These are phyloP conservation scores for Pomatorhinus ruficollis DNA, from an alignment of 2,113 vertebrate species.

Conservation along the genomic window DNA sequence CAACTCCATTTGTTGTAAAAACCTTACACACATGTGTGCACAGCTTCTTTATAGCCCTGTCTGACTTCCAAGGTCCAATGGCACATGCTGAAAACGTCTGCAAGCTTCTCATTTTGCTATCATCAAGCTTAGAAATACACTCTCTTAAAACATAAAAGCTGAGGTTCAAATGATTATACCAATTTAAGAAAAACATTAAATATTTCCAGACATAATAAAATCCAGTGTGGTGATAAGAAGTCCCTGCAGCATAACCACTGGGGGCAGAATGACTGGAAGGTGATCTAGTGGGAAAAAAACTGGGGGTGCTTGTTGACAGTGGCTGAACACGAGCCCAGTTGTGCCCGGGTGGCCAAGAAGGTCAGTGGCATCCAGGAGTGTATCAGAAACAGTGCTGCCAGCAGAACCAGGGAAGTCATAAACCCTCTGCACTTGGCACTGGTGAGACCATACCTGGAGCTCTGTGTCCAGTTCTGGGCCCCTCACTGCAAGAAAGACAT, in stretches of 20 bases:
- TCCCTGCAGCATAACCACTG: not conserved
- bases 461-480: not conserved
- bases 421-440: not conserved
- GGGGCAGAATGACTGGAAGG: not conserved
- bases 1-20: not conserved
- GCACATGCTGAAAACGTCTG: not conserved
- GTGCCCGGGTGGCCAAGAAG: not conserved
- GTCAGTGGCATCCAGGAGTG: not conserved
- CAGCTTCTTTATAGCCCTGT: not conserved
- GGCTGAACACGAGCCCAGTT: not conserved
- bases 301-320: not conserved
- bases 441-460: not conserved
- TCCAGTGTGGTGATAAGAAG: not conserved
- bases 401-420: not conserved
- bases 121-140: not conserved
- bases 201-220: not conserved
- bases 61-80: not conserved
- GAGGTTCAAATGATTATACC: not conserved
- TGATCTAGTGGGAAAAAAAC: not conserved
- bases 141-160: not conserved
- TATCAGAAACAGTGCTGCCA: not conserved
- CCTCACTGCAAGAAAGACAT: not conserved
- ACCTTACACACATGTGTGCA: accelerated
- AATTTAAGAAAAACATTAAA: not conserved
- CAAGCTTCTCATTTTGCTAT: not conserved